Evolutionary conservation across 2,113 vertebrate species (phyloP).

Genomic region (Upupa epops): DNA sequence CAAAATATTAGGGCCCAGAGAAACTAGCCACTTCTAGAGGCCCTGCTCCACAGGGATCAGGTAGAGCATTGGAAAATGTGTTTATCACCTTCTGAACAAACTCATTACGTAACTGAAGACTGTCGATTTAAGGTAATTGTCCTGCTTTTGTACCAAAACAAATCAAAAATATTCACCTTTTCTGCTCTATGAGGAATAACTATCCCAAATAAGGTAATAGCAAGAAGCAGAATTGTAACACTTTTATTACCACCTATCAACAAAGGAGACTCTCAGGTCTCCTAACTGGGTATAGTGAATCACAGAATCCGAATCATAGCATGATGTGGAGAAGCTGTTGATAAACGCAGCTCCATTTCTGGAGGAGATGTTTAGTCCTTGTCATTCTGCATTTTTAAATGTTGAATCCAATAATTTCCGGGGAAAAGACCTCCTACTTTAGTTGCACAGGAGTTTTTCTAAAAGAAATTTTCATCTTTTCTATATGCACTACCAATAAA

Average conservation of each 20-base stretch:
- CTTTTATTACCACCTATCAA: neutral
- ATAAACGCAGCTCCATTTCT: neutral
- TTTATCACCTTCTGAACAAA: neutral
- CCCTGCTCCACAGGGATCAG: neutral
- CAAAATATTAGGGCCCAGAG: neutral
- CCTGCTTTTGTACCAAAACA: neutral
- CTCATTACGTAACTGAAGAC: neutral
- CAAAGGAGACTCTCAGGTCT: neutral
- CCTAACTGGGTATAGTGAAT: neutral
- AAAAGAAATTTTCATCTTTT: neutral
- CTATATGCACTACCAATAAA: neutral
- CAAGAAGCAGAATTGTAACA: neutral
- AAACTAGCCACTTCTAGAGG: neutral
- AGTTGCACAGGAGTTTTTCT: neutral
- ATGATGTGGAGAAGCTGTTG: neutral
- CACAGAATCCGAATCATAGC: too few relatives aligned
- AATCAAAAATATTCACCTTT: neutral
- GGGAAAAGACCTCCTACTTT: neutral
- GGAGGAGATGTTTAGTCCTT: neutral
- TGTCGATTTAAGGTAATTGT: neutral
- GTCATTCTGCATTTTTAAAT: neutral
- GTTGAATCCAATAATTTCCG: neutral
- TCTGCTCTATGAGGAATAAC: neutral
- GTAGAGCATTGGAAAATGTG: neutral
- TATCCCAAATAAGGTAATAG: neutral